Evolutionary conservation across 2,113 vertebrate species (phyloP).

Genomic region (Rhinolophus ferrumequinum): DNA sequence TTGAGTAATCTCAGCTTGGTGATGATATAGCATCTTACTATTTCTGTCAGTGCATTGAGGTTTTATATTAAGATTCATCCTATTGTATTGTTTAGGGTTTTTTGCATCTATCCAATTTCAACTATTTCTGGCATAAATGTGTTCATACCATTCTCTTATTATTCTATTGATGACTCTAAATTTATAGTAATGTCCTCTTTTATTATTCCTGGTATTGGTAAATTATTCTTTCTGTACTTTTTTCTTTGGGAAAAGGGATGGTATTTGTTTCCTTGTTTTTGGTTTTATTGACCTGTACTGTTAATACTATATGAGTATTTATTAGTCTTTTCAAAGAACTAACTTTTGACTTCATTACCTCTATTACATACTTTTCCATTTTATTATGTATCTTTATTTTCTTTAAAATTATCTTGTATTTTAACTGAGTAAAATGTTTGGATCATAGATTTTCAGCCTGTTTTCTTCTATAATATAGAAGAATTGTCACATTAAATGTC

Average conservation of each 20-base stretch:
- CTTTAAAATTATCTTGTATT: neutral
- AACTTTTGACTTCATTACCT: neutral
- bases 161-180: neutral
- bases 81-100: neutral
- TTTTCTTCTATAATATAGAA: neutral
- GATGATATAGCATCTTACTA: neutral
- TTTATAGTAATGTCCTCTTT: neutral
- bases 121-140: neutral
- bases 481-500: neutral
- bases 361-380: neutral
- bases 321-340: neutral
- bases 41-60: neutral
- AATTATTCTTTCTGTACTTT: neutral
- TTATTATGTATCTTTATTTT: constrained; percentile 1
- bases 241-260: neutral
- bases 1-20: neutral
- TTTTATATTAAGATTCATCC: neutral
- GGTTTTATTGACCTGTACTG: neutral
- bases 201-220: neutral
- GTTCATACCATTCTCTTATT: neutral
- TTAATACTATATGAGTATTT: neutral
- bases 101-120: neutral
- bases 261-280: neutral
- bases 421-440: neutral
- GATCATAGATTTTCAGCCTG: neutral